phyloP scores from a whole-genome alignment of 2,113 vertebrate genomes.

The Craseonycteris thonglongyai region DNA sequence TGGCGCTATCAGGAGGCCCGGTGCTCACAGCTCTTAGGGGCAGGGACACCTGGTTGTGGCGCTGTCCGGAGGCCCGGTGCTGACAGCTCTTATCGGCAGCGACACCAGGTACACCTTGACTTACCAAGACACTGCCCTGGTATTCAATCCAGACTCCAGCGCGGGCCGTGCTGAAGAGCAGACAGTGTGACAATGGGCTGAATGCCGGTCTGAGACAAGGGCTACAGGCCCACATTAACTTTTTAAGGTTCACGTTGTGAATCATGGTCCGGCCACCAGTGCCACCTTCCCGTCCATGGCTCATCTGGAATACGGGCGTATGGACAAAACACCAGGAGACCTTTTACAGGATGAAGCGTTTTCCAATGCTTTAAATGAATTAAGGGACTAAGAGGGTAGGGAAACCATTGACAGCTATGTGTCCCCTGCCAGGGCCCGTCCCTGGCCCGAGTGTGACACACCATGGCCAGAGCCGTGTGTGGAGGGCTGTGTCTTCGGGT shows the following conservation, averaged over 20 bases:
- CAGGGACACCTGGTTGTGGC: too few species aligned
- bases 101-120: rapidly evolving
- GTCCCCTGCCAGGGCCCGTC: background rate
- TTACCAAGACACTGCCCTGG: rapidly evolving
- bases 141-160: background rate
- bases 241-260: background rate
- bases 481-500: background rate
- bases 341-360: too few species aligned
- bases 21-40: background rate
- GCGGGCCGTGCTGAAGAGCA: rapidly evolving
- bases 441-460: rapidly evolving
- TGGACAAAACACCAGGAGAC: background rate
- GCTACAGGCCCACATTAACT: background rate
- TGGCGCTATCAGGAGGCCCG: background rate
- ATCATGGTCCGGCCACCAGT: background rate
- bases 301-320: rapidly evolving
- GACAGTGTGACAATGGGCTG: too few species aligned
- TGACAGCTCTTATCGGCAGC: rapidly evolving
- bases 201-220: background rate
- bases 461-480: rapidly evolving
- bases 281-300: rapidly evolving
- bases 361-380: background rate
- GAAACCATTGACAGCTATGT: rapidly evolving
- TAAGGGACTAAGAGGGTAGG: rapidly evolving
- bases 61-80: background rate